phyloP scores from a whole-genome alignment of 2,113 vertebrate species.

The Andinoacara biseriatus region DNA sequence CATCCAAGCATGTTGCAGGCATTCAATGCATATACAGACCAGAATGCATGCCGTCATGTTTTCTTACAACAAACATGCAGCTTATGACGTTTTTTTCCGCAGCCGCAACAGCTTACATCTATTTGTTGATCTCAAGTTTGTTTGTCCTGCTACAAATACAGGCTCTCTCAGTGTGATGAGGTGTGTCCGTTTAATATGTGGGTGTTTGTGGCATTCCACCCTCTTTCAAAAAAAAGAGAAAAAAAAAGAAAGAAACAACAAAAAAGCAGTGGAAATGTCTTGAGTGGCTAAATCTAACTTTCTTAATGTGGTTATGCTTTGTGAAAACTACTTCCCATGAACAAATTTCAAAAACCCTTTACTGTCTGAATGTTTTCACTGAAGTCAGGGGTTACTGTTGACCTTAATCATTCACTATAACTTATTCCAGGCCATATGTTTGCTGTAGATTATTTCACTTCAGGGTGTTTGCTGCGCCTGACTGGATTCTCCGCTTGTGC shows the following conservation, averaged over 20 bases:
- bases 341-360: not conserved
- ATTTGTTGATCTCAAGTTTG: not conserved
- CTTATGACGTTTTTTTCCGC: constrained; percentile 8
- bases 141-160: not conserved
- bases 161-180: not conserved
- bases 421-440: constrained; percentile 4
- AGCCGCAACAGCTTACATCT: not conserved
- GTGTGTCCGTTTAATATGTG: not conserved
- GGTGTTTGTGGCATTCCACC: not conserved
- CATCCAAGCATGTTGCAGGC: constrained; percentile 29
- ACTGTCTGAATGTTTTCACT: constrained; percentile 12
- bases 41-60: not conserved
- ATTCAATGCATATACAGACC: not conserved
- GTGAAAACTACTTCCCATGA: not conserved
- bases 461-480: constrained; percentile 26
- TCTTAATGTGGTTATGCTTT: not conserved
- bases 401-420: constrained; percentile 9
- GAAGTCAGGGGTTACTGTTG: constrained; percentile 1
- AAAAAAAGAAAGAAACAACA: not conserved
- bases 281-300: constrained; percentile 4
- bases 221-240: not conserved
- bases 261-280: not conserved
- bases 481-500: constrained; percentile 21
- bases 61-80: not conserved
- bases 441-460: constrained; percentile 42